A percentile compares a stretch with the other conserved stretches of the same genome.
phyloP scores from a whole-genome alignment of 1,140 invertebrate genomes.

The Goniozus legneri region DNA sequence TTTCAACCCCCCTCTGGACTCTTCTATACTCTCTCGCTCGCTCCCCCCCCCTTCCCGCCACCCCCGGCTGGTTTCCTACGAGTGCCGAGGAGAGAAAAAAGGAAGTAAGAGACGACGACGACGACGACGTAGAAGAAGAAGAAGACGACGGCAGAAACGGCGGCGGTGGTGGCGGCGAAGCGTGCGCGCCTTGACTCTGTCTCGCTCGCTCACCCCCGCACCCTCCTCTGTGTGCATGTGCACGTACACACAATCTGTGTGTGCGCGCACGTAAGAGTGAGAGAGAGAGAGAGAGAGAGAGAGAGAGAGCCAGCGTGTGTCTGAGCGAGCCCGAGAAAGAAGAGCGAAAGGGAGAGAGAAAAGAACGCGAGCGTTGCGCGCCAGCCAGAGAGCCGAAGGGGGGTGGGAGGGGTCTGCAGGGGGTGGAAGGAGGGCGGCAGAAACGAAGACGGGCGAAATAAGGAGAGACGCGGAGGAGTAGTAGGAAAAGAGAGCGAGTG shows the following conservation, averaged over 20 bases:
- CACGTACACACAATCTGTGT: no score
- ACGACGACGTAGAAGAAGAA: no score
- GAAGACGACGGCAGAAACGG: conserved; percentile 33
- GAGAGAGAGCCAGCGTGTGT: neutral
- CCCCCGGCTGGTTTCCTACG: conserved; percentile 11
- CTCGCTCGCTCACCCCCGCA: conserved; percentile 11
- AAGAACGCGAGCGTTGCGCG: conserved; percentile 1
- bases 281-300: no score
- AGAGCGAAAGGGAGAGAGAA: neutral
- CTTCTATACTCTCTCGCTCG: conserved; percentile 16
- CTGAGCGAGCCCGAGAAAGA: conserved; percentile 14
- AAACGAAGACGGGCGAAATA: conserved; percentile 19
- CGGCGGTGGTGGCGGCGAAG: conserved; percentile 46
- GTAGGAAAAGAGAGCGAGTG: conserved; percentile 25
- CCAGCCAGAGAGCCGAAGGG: neutral
- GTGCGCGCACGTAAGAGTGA: neutral
- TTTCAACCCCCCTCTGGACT: conserved; percentile 11
- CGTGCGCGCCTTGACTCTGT: conserved; percentile 53
- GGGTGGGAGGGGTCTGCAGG: conserved; percentile 5
- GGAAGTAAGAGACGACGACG: conserved; percentile 24
- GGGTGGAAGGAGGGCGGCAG: conserved; percentile 10
- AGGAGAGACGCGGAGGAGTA: conserved; percentile 10
- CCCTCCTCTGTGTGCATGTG: neutral
- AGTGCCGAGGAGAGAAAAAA: conserved; percentile 15
- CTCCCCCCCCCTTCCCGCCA: conserved; percentile 15